A percentile compares a stretch with the other conserved stretches of the same genome.
phyloP scores from a whole-genome alignment of 2,888 invertebrate genomes.

The Leptopilina drosophilae region DNA sequence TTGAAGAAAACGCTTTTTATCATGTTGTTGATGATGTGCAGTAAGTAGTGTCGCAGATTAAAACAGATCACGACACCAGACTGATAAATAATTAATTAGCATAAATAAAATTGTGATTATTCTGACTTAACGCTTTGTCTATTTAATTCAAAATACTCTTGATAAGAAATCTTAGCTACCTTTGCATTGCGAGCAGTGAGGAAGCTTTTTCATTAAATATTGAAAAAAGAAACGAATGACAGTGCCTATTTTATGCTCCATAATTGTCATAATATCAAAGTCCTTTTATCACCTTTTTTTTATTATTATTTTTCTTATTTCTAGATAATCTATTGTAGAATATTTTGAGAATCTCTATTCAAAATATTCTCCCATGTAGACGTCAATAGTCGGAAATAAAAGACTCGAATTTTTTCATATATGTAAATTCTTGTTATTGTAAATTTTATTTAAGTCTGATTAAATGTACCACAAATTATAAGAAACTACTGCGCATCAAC shows the following conservation, averaged over 20 bases:
- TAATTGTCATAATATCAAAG: neutral
- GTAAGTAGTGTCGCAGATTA: conserved; percentile 4
- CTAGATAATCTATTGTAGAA: neutral
- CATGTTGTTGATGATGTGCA: neutral
- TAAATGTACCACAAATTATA: neutral
- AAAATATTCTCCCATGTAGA: too few species aligned
- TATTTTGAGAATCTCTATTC: too few species aligned
- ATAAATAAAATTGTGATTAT: conserved; percentile 2
- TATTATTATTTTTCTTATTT: neutral
- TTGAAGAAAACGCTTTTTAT: neutral
- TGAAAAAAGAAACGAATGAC: conserved; percentile 19
- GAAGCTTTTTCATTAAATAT: neutral
- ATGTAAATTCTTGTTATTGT: too few species aligned
- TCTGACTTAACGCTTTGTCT: conserved; percentile 4
- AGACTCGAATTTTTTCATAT: too few species aligned
- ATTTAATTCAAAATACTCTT: neutral
- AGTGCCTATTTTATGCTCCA: neutral
- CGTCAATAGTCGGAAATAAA: too few species aligned
- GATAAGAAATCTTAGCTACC: conserved; percentile 3
- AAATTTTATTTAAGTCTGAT: neutral
- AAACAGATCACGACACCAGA: conserved; percentile 20
- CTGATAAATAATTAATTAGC: conserved; percentile 22
- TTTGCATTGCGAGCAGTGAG: neutral
- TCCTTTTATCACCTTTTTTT: neutral
- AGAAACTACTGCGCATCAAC: too few species aligned